Percentiles rank a stretch among this genome's conserved stretches.
Conservation (phyloP, 2,888 invertebrate genomes). For the Acrobasis suavella region DNA sequence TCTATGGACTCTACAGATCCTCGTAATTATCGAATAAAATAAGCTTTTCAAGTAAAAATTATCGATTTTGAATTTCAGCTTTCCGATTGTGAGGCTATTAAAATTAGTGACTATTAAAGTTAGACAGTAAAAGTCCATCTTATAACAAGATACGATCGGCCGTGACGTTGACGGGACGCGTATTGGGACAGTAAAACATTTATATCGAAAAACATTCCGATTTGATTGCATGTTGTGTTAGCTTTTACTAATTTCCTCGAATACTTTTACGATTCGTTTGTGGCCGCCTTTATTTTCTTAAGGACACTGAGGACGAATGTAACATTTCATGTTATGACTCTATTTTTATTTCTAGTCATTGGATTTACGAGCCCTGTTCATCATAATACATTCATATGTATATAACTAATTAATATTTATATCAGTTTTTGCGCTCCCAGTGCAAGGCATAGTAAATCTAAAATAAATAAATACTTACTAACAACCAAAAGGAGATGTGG, state of each 20-base stretch:
- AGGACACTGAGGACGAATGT: conserved; percentile 7
- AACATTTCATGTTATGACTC: background rate
- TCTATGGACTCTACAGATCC: too few relatives aligned
- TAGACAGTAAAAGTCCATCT: conserved; percentile 69
- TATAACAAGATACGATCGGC: conserved; percentile 67
- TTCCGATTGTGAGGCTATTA: too few relatives aligned
- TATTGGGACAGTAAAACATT: conserved; percentile 66
- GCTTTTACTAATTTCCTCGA: conserved; percentile 33
- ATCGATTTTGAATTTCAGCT: background rate
- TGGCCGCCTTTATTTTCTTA: conserved; percentile 18
- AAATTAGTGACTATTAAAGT: conserved; percentile 62
- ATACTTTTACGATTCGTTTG: conserved; percentile 22
- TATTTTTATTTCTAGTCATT: background rate
- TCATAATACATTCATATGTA: too few relatives aligned
- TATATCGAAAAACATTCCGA: conserved; percentile 66
- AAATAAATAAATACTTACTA: too few relatives aligned
- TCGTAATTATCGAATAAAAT: too few relatives aligned
- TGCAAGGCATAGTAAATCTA: too few relatives aligned
- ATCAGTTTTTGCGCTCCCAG: too few relatives aligned
- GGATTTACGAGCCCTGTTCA: too few relatives aligned
- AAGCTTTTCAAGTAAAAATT: background rate
- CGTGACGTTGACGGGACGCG: conserved; percentile 63
- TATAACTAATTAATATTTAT: too few relatives aligned
- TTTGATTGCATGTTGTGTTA: conserved; percentile 51
- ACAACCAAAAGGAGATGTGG: too few relatives aligned